Base-by-base conservation (phyloP, 2,888 invertebrate genomes). In the Pantelozetes paolii region DNA sequence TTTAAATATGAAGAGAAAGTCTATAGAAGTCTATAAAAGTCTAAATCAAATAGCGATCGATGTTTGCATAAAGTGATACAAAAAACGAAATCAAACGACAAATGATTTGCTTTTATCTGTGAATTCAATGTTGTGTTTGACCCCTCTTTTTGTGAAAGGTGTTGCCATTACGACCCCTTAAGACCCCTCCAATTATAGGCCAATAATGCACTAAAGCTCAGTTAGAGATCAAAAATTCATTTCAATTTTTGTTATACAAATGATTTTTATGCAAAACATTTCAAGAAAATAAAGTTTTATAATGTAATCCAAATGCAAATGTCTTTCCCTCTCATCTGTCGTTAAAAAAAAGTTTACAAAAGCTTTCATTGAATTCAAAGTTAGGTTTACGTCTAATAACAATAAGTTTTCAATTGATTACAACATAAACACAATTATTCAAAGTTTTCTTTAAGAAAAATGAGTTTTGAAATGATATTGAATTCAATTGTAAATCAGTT, bases 91-190 rank as follows among this genome's bases (percentile, higher is more conserved):
- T 28, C 30, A 18, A 59, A 32, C 30, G 15, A 28, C 13, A 59
- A 59, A 59, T n/a, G 20, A 64, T n/a, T 28, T 64, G 32, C 36
- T 64, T 36, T 64, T 36, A 64, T 64, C n/a, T 64, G 18, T 20
- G 36, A 57, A 40, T 64, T 64, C 64, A 64, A 36, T 64, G 36
- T 64, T 64, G 32, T 64, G 64, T 64, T 30, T 64, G 64, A 32
- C 64, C 64, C 32, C 1, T 64, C 36, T 64, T 64, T 59, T 64
- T 64, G 64, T 64, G n/a, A 36, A 13, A 64, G 36, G 64, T 64
- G 64, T 36, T 64, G 64, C 64, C 36, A 32, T 64, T 64, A 64
- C 36, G 64, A 64, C 64, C 5, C 36, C 32, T 64, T 64, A 64
- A 36, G 64, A 64, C 64, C 64, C 64, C 6, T 36, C 64, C 64